Base-by-base conservation (phyloP, 2,113 vertebrate genomes). In the Solenodon paradoxus region DNA sequence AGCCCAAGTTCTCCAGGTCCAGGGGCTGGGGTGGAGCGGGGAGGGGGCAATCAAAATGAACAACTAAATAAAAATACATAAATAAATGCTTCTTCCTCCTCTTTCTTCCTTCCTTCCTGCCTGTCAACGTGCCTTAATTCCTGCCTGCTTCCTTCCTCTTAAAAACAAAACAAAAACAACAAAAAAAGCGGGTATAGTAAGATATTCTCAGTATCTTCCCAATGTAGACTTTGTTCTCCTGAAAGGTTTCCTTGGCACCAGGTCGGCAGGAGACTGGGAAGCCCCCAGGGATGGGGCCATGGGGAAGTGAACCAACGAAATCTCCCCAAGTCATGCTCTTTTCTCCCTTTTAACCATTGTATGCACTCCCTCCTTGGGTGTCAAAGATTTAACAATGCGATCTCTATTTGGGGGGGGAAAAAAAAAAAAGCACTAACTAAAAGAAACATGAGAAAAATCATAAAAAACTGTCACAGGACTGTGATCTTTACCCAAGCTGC, bases 401-500 rank as follows among this genome's bases (percentile, higher is more conserved):
- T 64, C 51, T 91, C 30, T 35, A 63, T 45, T 81, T 71, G 71
- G 15, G 53, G 38, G 20, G 68, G 17, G 16, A 40, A 20, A 42
- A 42, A 71, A 26, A 7, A n/a, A 74, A 55, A 71, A 88, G 69
- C 66, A 63, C 72, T 19, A 42, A 68, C 78, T 88, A 90, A 59
- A 95, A 92, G 13, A 66, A 84, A 49, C 79, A 66, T 81, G 69
- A 47, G 66, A 69, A 74, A 91, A 85, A 90, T 69, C 53, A 87
- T 9, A 16, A 93, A 82, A 93, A 66, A 66, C n/a, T 20, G 42
- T 71, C 53, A 35, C 90, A 94, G 79, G 91, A 84, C 79, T 77
- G 71, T 91, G 75, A 84, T 74, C 92, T 96, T 95, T 94, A 66
- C 40, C 89, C 90, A 88, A 49, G n/a, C n/a, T n/a, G n/a, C n/a